phyloP scores from a whole-genome alignment of 2,888 invertebrate genomes.

The Baccha elongata region DNA sequence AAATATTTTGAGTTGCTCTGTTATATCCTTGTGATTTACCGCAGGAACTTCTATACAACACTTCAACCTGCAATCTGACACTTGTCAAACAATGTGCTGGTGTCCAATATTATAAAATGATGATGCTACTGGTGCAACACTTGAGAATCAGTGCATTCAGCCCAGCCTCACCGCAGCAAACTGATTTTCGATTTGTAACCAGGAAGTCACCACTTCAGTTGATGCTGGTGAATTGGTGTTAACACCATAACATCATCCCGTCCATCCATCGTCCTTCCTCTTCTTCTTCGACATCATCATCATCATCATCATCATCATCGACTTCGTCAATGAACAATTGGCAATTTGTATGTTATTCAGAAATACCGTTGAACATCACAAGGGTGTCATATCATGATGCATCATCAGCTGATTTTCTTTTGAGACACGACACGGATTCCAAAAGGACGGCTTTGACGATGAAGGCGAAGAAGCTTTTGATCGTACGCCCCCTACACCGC shows the following conservation, averaged over 20 bases:
- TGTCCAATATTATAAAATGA: conserved; percentile 48
- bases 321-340: conserved; percentile 67
- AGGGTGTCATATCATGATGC: conserved; percentile 69
- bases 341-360: conserved; percentile 62
- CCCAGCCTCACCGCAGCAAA: conserved; percentile 45
- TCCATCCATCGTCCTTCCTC: not conserved
- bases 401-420: conserved; percentile 72
- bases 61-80: conserved; percentile 54
- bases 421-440: conserved; percentile 58
- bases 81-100: conserved; percentile 28
- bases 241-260: conserved; percentile 13
- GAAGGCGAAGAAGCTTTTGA: not conserved
- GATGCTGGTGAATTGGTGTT: conserved; percentile 48
- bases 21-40: conserved; percentile 14
- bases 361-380: conserved; percentile 6
- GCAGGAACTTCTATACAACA: conserved; percentile 39
- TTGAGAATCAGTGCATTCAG: conserved; percentile 68
- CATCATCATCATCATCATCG: conserved; percentile 1
- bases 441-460: conserved; percentile 12
- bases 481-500: conserved; percentile 12
- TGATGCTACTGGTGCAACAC: conserved; percentile 53
- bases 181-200: conserved; percentile 72
- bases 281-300: not conserved
- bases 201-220: conserved; percentile 69
- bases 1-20: conserved; percentile 47